Evolutionary conservation across 2,888 invertebrate genomes (phyloP).

Genomic region (Cephalotes varians): DNA sequence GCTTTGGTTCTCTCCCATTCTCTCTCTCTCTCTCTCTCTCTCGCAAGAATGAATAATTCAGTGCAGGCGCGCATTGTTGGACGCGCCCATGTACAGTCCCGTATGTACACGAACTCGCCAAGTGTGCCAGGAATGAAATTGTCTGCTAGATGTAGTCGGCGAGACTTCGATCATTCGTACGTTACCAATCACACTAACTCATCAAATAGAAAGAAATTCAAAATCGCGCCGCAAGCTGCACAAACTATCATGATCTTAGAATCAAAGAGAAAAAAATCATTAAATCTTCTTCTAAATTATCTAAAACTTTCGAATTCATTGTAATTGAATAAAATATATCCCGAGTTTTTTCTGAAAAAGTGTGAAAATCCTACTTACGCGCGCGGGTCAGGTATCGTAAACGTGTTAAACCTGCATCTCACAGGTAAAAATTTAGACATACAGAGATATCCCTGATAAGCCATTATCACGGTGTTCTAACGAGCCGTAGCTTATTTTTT

Average conservation of each 20-base stretch:
- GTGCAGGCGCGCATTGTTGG: conserved; percentile 80
- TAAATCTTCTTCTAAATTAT: not conserved
- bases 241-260: not conserved
- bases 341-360: not conserved
- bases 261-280: not conserved
- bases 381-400: not conserved
- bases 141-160: conserved; percentile 54
- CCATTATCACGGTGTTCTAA: conserved; percentile 5
- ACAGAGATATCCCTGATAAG: not conserved
- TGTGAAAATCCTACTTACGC: not conserved
- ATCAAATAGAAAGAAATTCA: not conserved
- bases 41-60: conserved; percentile 83
- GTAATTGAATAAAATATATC: not conserved
- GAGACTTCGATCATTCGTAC: conserved; percentile 58
- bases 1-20: conserved; percentile 71
- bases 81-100: conserved; percentile 82
- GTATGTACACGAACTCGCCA: conserved; percentile 68
- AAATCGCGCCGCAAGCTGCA: not conserved
- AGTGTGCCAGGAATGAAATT: conserved; percentile 82
- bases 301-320: not conserved
- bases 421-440: not conserved
- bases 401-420: not conserved
- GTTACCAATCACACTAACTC: conserved; percentile 53
- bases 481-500: not conserved
- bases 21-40: conserved; percentile 77